phyloP scores from a whole-genome alignment of 2,888 invertebrate genomes.

The Cryptocheilus praepositus region DNA sequence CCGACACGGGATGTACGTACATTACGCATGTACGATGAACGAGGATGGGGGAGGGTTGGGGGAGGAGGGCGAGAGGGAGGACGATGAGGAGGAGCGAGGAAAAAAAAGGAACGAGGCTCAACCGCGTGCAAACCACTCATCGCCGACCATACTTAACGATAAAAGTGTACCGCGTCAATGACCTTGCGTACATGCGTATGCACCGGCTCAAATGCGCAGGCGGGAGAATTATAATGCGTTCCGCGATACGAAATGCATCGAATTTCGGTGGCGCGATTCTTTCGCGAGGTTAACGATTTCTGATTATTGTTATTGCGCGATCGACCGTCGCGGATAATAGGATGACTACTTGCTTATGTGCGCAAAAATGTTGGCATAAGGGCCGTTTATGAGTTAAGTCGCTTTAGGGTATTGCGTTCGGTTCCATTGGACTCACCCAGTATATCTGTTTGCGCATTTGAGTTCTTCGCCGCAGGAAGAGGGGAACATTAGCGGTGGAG shows the following conservation, averaged over 20 bases:
- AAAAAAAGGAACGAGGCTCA: constrained; percentile 37
- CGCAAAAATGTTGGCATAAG: too few relatives aligned
- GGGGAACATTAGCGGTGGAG: too few relatives aligned
- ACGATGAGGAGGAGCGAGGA: constrained; percentile 27
- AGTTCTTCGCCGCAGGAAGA: too few relatives aligned
- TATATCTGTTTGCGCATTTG: too few relatives aligned
- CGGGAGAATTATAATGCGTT: constrained; percentile 49
- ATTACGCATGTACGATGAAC: too few relatives aligned
- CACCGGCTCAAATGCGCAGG: constrained; percentile 62
- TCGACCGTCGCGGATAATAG: too few relatives aligned
- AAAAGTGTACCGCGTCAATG: constrained; percentile 74
- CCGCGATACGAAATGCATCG: constrained; percentile 32
- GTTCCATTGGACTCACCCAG: too few relatives aligned
- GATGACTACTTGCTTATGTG: too few relatives aligned
- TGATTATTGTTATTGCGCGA: too few relatives aligned
- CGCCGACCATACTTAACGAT: constrained; percentile 63
- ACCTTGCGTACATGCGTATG: constrained; percentile 66
- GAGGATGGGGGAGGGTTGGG: constrained; percentile 5
- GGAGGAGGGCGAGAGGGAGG: constrained; percentile 14
- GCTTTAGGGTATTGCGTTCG: too few relatives aligned
- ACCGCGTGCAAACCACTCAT: constrained; percentile 54
- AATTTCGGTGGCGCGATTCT: constrained; percentile 35
- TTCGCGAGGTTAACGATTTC: constrained; percentile 1
- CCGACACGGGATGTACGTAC: constrained; percentile 34
- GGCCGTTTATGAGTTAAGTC: too few relatives aligned